phyloP scores from a whole-genome alignment of 1,140 invertebrate species.

The Artemia franciscana region DNA sequence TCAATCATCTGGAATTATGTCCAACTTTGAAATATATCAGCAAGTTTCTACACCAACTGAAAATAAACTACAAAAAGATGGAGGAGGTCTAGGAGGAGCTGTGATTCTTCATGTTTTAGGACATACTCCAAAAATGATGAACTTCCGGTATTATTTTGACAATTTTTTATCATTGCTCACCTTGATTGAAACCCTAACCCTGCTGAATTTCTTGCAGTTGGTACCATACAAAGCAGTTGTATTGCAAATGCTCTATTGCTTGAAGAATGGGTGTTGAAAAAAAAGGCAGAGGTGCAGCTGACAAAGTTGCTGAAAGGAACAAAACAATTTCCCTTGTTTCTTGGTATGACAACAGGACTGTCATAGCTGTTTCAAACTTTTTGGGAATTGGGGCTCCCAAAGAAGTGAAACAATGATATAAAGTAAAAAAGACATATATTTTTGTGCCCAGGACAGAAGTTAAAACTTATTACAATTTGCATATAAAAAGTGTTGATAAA shows the following conservation, averaged over 20 bases:
- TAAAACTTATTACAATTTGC: slow-evolving; percentile 17
- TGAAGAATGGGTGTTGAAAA: slow-evolving; percentile 18
- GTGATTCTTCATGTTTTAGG: slow-evolving; percentile 14
- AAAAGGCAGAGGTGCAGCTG: slow-evolving; percentile 17
- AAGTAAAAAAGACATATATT: slow-evolving; percentile 15
- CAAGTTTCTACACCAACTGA: slow-evolving; percentile 14
- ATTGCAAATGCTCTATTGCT: slow-evolving; percentile 17
- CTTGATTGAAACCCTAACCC: slow-evolving; percentile 18
- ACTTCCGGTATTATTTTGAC: slow-evolving; percentile 12
- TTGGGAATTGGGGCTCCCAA: slow-evolving; percentile 19
- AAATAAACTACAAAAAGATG: slow-evolving; percentile 6
- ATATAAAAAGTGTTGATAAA: slow-evolving; percentile 21
- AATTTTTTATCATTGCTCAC: slow-evolving; percentile 19
- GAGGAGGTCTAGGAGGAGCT: slow-evolving; percentile 12
- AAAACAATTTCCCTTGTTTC: slow-evolving; percentile 17
- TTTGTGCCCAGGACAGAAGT: slow-evolving; percentile 17
- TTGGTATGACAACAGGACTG: slow-evolving; percentile 21
- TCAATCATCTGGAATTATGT: slow-evolving; percentile 11
- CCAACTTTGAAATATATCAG: slow-evolving; percentile 17
- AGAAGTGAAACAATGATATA: slow-evolving; percentile 18
- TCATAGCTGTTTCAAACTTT: slow-evolving; percentile 22
- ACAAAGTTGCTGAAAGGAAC: slow-evolving; percentile 17
- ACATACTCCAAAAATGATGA: slow-evolving; percentile 6
- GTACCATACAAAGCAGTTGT: slow-evolving; percentile 18
- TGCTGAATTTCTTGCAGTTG: slow-evolving; percentile 19